A percentile compares a stretch with the other conserved stretches of the same genome.
phyloP scores from a whole-genome alignment of 2,113 vertebrate species.

The Furnarius figulus region DNA sequence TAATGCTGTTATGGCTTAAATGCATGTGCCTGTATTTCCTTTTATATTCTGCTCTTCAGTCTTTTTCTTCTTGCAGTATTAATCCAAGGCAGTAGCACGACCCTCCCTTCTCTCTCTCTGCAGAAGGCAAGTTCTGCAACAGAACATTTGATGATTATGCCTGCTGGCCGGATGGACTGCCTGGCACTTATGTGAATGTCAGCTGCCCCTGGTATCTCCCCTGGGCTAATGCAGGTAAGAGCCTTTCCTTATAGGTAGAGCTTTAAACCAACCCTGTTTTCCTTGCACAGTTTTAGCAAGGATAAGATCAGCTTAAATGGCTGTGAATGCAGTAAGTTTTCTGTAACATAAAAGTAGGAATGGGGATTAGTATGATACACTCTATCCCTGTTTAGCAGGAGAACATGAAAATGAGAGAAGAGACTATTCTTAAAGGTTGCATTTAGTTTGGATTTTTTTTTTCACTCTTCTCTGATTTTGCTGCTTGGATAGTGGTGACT shows the following conservation, averaged over 20 bases:
- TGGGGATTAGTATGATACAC: not conserved
- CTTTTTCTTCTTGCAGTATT: not conserved
- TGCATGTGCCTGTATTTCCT: rapidly evolving
- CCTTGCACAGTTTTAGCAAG: not conserved
- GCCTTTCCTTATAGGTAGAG: not conserved
- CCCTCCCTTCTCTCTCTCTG: not conserved
- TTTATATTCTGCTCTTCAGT: not conserved
- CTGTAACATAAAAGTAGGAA: not conserved
- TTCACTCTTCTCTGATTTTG: not conserved
- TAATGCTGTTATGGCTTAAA: not conserved
- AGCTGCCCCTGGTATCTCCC: conserved; percentile 95
- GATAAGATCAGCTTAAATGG: not conserved
- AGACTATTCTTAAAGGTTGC: not conserved
- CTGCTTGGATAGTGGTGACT: not conserved
- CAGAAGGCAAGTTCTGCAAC: conserved; percentile 90
- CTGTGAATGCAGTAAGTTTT: not conserved
- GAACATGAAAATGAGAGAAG: not conserved
- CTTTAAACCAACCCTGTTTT: not conserved
- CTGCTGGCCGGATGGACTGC: conserved; percentile 90
- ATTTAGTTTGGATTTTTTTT: not conserved
- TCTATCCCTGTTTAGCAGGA: not conserved
- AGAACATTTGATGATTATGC: conserved; percentile 90
- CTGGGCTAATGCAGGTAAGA: conserved; percentile 84
- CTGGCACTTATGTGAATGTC: conserved; percentile 85
- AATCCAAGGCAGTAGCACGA: not conserved